A percentile compares a stretch with the other conserved stretches of the same genome.
phyloP scores from a whole-genome alignment of 2,113 vertebrate species.

The Astatoreochromis straeleni region DNA sequence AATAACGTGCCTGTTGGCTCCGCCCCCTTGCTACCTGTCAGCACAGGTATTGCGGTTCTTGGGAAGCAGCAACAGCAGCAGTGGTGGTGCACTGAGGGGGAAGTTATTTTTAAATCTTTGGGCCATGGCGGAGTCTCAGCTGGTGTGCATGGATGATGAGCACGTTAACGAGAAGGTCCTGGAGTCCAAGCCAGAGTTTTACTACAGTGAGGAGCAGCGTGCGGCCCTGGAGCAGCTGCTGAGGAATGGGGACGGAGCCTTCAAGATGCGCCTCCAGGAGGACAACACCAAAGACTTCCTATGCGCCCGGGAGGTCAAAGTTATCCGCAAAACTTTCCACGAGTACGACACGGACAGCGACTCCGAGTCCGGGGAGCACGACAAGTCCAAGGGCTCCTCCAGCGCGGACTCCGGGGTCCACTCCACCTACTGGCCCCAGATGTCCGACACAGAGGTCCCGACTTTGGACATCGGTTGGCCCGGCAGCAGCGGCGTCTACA shows the following conservation, averaged over 20 bases:
- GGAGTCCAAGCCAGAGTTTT: conserved; percentile 82
- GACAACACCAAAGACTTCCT: conserved; percentile 82
- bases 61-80: neutral
- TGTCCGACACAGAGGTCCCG: conserved; percentile 88
- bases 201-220: conserved; percentile 93
- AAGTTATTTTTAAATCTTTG: rapidly evolving
- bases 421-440: conserved; percentile 89
- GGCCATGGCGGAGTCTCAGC: conserved; percentile 89
- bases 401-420: conserved; percentile 67
- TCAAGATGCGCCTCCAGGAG: conserved; percentile 74
- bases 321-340: conserved; percentile 70
- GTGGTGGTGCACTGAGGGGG: neutral
- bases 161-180: conserved; percentile 85
- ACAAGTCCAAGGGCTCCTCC: conserved; percentile 41
- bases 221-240: conserved; percentile 82
- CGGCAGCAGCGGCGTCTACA: conserved; percentile 76
- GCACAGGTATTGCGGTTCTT: conserved; percentile 16
- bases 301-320: conserved; percentile 75
- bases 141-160: conserved; percentile 82
- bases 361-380: conserved; percentile 47
- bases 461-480: conserved; percentile 91
- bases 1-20: neutral
- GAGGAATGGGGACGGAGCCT: conserved; percentile 77
- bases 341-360: conserved; percentile 67
- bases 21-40: conserved; percentile 29